These are phyloP conservation scores for Microhierax caerulescens DNA, from an alignment of 2,797 vertebrate species.

Conservation along the genomic window DNA sequence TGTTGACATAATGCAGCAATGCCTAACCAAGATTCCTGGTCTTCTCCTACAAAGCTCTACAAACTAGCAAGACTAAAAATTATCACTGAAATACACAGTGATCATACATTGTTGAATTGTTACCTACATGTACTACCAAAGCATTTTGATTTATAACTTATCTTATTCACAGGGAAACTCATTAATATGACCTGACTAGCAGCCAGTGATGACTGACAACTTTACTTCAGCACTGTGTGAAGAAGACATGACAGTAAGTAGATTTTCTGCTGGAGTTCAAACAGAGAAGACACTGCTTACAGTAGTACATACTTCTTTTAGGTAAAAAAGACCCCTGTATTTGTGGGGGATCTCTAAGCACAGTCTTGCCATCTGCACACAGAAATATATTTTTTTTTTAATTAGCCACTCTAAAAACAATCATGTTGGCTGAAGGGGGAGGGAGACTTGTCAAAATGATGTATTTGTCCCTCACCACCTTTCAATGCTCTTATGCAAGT, in stretches of 20 bases:
- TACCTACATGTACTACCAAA: background rate
- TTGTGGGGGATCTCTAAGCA: slow-evolving; percentile 13
- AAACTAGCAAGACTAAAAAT: background rate
- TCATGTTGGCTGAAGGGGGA: slow-evolving; percentile 8
- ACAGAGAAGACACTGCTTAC: background rate
- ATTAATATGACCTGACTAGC: slow-evolving; percentile 18
- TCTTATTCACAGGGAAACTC: background rate
- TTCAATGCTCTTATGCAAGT: slow-evolving; percentile 42
- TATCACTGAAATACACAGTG: background rate
- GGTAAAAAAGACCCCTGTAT: background rate
- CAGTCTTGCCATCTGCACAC: slow-evolving; percentile 12
- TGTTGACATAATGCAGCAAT: slow-evolving; percentile 13
- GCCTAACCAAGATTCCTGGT: slow-evolving; percentile 1
- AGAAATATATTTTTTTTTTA: slow-evolving; percentile 47
- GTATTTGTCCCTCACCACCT: slow-evolving; percentile 41
- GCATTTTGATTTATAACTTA: background rate
- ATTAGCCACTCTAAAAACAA: slow-evolving; percentile 56
- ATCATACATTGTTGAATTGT: background rate
- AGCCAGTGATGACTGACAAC: slow-evolving; percentile 12
- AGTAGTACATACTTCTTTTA: background rate
- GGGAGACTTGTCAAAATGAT: slow-evolving; percentile 34
- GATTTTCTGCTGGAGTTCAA: background rate
- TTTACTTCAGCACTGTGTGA: background rate
- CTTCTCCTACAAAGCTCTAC: background rate
- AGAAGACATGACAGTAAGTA: background rate